Conservation (phyloP, 2,113 vertebrate genomes). For the Platichthys flesus region DNA sequence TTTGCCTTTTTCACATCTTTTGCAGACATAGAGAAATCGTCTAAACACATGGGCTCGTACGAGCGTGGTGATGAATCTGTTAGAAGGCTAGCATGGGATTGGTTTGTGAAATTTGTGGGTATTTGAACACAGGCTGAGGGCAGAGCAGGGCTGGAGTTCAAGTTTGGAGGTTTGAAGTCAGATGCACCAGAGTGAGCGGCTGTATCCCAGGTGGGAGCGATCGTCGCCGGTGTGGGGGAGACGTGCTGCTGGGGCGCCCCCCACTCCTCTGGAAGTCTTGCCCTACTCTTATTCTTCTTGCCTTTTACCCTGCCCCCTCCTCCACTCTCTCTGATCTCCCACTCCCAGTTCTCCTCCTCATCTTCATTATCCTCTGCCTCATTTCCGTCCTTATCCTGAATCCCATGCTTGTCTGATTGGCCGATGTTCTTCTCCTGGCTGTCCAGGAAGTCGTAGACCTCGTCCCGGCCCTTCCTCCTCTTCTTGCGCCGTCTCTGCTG, state of each 20-base stretch:
- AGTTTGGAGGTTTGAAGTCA: constrained; percentile 43
- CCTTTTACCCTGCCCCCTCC: constrained; percentile 78
- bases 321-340: constrained; percentile 82
- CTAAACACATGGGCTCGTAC: constrained; percentile 69
- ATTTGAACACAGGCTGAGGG: constrained; percentile 47
- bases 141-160: constrained; percentile 21
- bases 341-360: constrained; percentile 79
- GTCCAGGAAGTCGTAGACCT: constrained; percentile 75
- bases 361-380: constrained; percentile 66
- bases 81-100: constrained; percentile 35
- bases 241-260: constrained; percentile 63
- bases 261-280: constrained; percentile 84
- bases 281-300: constrained; percentile 81
- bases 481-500: constrained; percentile 82
- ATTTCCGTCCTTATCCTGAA: constrained; percentile 51
- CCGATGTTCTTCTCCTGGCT: constrained; percentile 58
- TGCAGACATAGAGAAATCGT: constrained; percentile 44
- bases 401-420: constrained; percentile 42
- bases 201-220: constrained; percentile 40
- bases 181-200: constrained; percentile 34
- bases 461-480: constrained; percentile 80
- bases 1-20: constrained; percentile 37
- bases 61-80: constrained; percentile 53
- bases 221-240: constrained; percentile 46
- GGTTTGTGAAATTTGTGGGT: constrained; percentile 59